These are phyloP conservation scores for Choloepus didactylus DNA, from an alignment of 2,797 vertebrate species.

Conservation along the genomic window DNA sequence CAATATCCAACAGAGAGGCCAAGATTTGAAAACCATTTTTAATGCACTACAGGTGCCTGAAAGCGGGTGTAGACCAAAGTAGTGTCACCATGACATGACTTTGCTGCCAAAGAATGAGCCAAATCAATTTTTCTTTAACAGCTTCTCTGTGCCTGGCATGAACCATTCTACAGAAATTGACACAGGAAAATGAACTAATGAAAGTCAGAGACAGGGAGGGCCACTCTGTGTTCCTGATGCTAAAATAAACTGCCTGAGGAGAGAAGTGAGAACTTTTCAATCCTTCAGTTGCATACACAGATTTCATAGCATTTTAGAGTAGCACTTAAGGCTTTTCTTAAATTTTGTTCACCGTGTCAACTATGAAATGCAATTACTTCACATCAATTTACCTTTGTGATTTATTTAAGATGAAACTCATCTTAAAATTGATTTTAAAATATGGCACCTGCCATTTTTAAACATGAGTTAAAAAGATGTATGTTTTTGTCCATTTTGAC, in stretches of 20 bases:
- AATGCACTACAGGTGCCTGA: neutral
- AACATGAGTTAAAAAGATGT: slow-evolving; percentile 1
- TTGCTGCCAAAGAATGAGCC: neutral
- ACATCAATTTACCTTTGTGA: neutral
- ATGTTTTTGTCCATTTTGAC: neutral
- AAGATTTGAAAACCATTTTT: neutral
- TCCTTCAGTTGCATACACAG: slow-evolving; percentile 28
- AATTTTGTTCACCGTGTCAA: neutral
- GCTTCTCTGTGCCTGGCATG: neutral
- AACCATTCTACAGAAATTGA: neutral
- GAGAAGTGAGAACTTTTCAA: neutral
- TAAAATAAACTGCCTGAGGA: neutral
- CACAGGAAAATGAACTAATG: neutral
- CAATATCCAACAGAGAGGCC: too few species aligned
- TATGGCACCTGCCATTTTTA: neutral
- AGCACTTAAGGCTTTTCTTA: slow-evolving; percentile 40
- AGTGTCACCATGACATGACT: neutral
- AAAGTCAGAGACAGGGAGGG: neutral
- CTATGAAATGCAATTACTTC: neutral
- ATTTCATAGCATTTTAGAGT: slow-evolving; percentile 41
- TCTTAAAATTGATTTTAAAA: neutral
- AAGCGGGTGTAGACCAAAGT: neutral
- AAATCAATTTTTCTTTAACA: neutral
- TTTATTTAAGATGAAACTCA: neutral
- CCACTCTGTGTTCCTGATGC: neutral